Base-by-base conservation (phyloP, 1,140 invertebrate genomes). In the Cataglyphis hispanica region DNA sequence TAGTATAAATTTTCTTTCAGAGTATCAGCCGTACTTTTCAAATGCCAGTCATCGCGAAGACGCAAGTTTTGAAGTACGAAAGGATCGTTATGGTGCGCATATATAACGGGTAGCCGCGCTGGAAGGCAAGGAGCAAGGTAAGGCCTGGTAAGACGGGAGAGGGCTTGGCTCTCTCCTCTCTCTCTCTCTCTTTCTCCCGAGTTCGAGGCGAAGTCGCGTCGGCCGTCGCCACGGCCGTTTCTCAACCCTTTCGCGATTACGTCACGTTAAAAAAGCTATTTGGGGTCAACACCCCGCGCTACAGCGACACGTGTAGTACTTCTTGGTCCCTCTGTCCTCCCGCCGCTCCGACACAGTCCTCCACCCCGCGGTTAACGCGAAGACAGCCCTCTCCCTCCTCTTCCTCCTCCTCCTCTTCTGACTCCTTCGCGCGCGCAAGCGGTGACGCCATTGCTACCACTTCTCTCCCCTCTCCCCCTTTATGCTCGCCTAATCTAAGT, bases 191-290 rank as follows among this genome's bases (percentile, higher is more conserved):
- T 69, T 16, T 69, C 76, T 66, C 31, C 43, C 46, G 81, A 58
- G 46, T 66, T 84, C 81, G 58, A 89, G 88, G 22, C 53, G 16
- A 90, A 90, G 88, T 87, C 88, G 80, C 53, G 69, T 87, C 85
- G 85, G 67, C 67, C 87, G 78, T 86, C 88, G 87, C 75, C 84
- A 84, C 75, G 84, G 80, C 76, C 85, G 90, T 91, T 93, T 93
- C 93, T 91, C 94, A 95, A 95, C 94, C 94, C 94, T 95, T 94
- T 91, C 90, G 91, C 90, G 91, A 92, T 95, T 95, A 95, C 94
- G 94, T 95, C 93, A 95, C 91, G 91, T 92, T 92, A 91, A 94
- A 93, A 94, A 94, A 95, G 91, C 92, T 94, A 94, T 94, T 95
- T 92, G 93, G 90, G 94, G 93, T 94, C 93, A 94, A 93, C 91